Conservation (phyloP, 2,888 invertebrate genomes). For the Leptinotarsa peninsularis region DNA sequence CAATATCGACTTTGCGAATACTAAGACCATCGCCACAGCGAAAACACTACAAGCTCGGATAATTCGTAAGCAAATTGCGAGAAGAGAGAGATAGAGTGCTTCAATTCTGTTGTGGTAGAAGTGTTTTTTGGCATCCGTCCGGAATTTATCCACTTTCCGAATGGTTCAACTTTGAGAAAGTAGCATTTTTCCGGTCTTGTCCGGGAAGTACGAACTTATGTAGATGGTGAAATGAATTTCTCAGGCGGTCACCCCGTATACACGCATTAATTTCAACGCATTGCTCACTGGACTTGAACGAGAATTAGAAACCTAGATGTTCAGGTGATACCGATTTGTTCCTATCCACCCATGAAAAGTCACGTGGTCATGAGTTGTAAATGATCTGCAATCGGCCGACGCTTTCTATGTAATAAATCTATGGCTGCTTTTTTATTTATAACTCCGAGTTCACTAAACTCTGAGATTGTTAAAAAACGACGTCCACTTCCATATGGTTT, state of each 20-base stretch:
- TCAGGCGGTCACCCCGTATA: background rate
- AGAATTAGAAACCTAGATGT: slow-evolving; percentile 37
- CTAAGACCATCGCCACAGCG: no score
- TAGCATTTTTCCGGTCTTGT: no score
- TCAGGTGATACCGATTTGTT: slow-evolving; percentile 30
- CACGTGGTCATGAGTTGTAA: slow-evolving; percentile 32
- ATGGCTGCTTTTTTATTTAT: slow-evolving; percentile 57
- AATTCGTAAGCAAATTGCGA: no score
- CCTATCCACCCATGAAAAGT: slow-evolving; percentile 33
- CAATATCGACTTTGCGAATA: no score
- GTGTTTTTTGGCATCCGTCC: no score
- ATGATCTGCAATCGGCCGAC: slow-evolving; percentile 35
- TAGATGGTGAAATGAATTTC: no score
- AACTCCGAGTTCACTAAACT: slow-evolving; percentile 55
- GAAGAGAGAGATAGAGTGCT: no score
- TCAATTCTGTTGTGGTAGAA: no score
- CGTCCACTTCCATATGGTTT: slow-evolving; percentile 36
- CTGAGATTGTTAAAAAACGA: slow-evolving; percentile 42
- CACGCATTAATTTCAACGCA: background rate
- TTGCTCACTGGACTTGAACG: slow-evolving; percentile 16
- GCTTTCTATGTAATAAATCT: slow-evolving; percentile 58
- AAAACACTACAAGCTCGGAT: no score
- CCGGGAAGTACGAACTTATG: no score
- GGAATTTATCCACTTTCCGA: no score
- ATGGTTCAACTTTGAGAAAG: no score